phyloP scores from a whole-genome alignment of 2,113 vertebrate genomes.

The Equus przewalskii region DNA sequence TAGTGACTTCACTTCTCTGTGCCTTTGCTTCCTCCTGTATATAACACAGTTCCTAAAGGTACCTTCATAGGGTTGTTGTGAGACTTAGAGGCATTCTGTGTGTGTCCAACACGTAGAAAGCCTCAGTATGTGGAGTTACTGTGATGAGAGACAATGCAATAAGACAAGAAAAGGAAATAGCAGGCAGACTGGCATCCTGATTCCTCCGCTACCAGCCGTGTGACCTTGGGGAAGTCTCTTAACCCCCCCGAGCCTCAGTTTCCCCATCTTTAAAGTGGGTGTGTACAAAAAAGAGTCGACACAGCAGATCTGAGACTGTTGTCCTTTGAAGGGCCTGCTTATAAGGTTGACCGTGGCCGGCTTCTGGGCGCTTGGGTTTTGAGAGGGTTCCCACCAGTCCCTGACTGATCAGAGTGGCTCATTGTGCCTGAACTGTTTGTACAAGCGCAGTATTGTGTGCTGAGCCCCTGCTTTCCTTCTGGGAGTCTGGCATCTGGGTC shows the following conservation, averaged over 20 bases:
- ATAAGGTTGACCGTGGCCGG: background rate
- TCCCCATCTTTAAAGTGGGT: background rate
- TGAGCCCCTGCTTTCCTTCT: background rate
- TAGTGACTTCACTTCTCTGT: background rate
- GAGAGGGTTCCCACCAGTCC: background rate
- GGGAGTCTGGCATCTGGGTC: background rate
- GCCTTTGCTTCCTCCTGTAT: background rate
- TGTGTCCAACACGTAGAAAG: background rate
- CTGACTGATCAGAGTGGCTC: background rate
- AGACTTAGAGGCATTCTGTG: background rate
- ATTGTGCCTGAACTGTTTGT: background rate
- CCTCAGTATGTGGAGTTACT: background rate
- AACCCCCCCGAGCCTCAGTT: background rate
- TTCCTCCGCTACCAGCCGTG: background rate
- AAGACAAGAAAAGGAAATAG: conserved; percentile 27
- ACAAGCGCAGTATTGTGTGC: background rate
- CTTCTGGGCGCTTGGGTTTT: background rate
- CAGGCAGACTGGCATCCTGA: background rate
- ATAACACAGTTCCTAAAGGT: background rate
- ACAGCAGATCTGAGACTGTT: background rate
- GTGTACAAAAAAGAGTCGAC: background rate
- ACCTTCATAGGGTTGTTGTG: background rate
- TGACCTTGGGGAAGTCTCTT: background rate
- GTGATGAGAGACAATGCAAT: background rate
- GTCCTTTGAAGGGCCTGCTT: background rate